Base-by-base conservation (phyloP, 2,113 vertebrate species). In the Mormoops blainvillei region DNA sequence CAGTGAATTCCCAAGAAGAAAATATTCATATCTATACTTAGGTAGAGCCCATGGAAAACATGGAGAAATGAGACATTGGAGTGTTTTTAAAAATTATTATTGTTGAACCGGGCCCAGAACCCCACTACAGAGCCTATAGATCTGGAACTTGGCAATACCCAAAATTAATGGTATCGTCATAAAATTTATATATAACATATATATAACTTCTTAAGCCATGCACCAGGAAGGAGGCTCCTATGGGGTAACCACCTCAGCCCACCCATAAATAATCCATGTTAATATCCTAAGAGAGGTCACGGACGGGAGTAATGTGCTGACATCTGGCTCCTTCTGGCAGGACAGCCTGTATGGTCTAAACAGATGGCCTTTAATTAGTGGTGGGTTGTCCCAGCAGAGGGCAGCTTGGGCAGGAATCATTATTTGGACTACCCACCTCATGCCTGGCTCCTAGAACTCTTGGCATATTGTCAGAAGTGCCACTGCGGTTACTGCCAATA, bases 331-430 rank as follows among this genome's bases (percentile, higher is more conserved):
- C 73, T 97, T 88, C 95, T 98, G 96, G 88, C 94, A 91, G 52
- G 24, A 89, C 7, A 74, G 91, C 31, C 24, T 77, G 24, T n/a
- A 48, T 65, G 58, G 68, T 85, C 89, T 71, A 85, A 94, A 87
- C 95, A 98, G 94, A 95, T 91, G 89, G 91, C 33, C 85, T 96
- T 89, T 96, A 97, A 97, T 96, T 93, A 91, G 89, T 8, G 43
- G 89, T 68, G 45, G 95, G 82, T 28, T 94, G 33, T 94, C 86
- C 89, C 93, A 92, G 45, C 36, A 95, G 81, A 92, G 92, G 87
- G 84, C 67, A 91, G 41, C 86, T 94, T 93, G 91, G 78, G 88
- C 73, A 94, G 82, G 61, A 81, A 74, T 45, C 73, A 58, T 83
- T 83, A 86, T 94, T 91, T 95, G 95, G 78, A 96, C 74, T 91